Evolutionary conservation across 2,113 vertebrate genomes (phyloP).

Genomic region (Phyllostomus hastatus): DNA sequence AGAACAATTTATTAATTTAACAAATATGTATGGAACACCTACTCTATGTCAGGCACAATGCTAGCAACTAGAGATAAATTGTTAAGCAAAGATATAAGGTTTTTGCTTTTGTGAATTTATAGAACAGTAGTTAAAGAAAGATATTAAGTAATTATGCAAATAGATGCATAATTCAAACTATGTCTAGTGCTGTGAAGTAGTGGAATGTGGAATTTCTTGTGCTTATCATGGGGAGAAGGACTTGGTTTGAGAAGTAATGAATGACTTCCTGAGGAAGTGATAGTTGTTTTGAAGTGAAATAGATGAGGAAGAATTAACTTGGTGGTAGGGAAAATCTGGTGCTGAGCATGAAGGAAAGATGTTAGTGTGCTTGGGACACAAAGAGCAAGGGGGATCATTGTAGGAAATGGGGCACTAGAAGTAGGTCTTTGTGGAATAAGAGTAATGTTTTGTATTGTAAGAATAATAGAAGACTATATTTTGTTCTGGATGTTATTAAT

Average conservation of each 20-base stretch:
- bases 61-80: neutral
- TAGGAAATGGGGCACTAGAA: neutral
- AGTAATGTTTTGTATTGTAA: neutral
- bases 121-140: neutral
- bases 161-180: neutral
- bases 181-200: neutral
- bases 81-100: neutral
- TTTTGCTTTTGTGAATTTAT: neutral
- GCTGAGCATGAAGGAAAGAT: neutral
- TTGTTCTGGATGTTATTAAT: neutral
- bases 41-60: neutral
- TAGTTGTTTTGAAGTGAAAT: neutral
- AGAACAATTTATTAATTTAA: neutral
- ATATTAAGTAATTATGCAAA: neutral
- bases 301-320: neutral
- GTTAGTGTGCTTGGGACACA: neutral
- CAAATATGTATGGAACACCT: neutral
- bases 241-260: neutral
- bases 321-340: neutral
- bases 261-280: neutral
- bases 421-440: neutral
- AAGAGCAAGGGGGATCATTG: neutral
- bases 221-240: neutral
- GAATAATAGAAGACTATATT: neutral
- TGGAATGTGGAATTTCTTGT: neutral